Evolutionary conservation across 2,797 vertebrate genomes (phyloP).

Genomic region (Spatula clypeata): DNA sequence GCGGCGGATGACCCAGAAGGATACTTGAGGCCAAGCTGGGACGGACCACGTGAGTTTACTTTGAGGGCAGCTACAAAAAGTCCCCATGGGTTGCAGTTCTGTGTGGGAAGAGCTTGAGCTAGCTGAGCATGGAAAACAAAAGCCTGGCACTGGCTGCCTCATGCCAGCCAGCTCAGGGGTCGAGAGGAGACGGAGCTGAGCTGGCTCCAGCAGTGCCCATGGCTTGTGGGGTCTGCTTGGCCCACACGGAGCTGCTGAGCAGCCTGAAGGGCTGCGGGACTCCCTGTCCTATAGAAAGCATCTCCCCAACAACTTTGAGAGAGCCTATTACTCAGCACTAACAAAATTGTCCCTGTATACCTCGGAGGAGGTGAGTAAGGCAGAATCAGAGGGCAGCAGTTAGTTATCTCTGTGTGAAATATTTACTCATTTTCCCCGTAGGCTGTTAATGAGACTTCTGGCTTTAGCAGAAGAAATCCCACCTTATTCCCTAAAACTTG

Average conservation of each 20-base stretch:
- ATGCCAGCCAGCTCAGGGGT: accelerated
- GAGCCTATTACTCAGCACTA: background rate
- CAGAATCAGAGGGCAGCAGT: background rate
- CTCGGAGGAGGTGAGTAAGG: background rate
- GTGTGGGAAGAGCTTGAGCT: background rate
- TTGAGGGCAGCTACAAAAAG: background rate
- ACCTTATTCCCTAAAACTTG: background rate
- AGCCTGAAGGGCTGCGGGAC: background rate
- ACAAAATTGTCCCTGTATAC: background rate
- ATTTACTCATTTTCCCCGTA: background rate
- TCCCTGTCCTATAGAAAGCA: background rate
- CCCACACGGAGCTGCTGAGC: background rate
- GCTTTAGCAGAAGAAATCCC: constrained; percentile 22
- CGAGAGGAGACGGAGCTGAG: background rate
- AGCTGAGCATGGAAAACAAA: background rate
- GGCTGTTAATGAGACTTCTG: background rate
- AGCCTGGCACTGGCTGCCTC: background rate
- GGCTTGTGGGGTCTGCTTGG: background rate
- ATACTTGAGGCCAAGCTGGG: background rate
- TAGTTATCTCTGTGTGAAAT: background rate
- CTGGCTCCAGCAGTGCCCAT: background rate
- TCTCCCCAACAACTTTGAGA: background rate
- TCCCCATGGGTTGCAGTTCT: background rate
- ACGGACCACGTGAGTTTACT: background rate
- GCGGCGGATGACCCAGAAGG: background rate